Evolutionary conservation across 2,797 vertebrate genomes (phyloP), one percentile per base, ranked within the genome.

Genomic region (Nyctalus aviator): DNA sequence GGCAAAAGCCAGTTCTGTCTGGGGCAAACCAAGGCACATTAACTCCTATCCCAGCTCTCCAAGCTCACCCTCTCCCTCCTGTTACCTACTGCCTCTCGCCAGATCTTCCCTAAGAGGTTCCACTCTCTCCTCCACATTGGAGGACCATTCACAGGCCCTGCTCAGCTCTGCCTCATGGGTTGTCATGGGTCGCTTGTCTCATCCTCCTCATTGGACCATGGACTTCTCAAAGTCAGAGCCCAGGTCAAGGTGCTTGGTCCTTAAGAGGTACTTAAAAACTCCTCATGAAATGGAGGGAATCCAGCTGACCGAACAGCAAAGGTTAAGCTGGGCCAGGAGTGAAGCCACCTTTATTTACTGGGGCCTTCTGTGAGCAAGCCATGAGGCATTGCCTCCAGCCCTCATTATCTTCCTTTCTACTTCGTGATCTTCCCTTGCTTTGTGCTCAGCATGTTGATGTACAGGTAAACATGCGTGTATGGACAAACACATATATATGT

Each of bases 161-260:
- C 62, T 91, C 7, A 44, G 20, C 53, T 78, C 72, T 15, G 7
- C 25, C 48, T 69, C 7, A 0, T 9, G 23, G 15, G 27, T 35
- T 68, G 15, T 84, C n/a, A 3, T 13, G 18, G 12, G 9, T 59
- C 21, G n/a, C 27, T 14, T 8, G 13, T 37, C 32, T 68, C n/a
- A 10, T 48, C 14, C 62, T 84, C 14, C 30, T 25, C 13, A 0
- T 20, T 25, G 21, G 18, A 72, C n/a, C 6, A 6, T 2, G 20
- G 72, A 50, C 25, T 48, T 81, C 72, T 89, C 84, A 46, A 62
- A 76, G 64, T 50, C n/a, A 50, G 55, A 68, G 20, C 7, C n/a
- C 18, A 90, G 44, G 37, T 20, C 83, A 75, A 27, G 11, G 37
- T 27, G 4, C 8, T 30, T 37, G 46, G 15, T 23, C 18, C 5